Evolutionary conservation across 2,797 vertebrate species (phyloP).

Genomic region (Strix occidentalis): DNA sequence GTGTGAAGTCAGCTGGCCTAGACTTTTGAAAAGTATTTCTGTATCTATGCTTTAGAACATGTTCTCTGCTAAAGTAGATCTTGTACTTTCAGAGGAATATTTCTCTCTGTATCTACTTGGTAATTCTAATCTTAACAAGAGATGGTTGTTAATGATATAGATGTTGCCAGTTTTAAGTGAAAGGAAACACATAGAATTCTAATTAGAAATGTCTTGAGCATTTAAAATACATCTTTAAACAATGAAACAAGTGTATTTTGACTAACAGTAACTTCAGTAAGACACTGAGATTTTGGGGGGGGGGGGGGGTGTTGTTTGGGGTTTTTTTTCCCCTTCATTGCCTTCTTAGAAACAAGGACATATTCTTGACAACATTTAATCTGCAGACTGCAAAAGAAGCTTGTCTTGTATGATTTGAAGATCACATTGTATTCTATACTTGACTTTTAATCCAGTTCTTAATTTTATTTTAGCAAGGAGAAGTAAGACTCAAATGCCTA

Average conservation of each 20-base stretch:
- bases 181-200: neutral
- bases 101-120: neutral
- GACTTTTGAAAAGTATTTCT: neutral
- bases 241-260: neutral
- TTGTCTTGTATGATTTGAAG: neutral
- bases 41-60: neutral
- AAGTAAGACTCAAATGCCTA: constrained; percentile 98
- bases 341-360: neutral
- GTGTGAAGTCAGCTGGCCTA: neutral
- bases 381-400: neutral
- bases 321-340: neutral
- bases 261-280: neutral
- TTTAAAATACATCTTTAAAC: neutral
- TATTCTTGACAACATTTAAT: neutral
- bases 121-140: neutral
- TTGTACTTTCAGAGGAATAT: neutral
- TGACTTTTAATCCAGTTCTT: constrained; percentile 51
- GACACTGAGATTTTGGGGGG: no score
- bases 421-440: neutral
- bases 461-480: constrained; percentile 89
- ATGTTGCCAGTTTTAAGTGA: neutral
- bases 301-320: neutral
- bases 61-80: neutral
- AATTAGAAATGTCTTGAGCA: neutral
- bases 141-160: accelerated